Percentiles rank a stretch among this genome's conserved stretches.
Conservation (phyloP, 2,113 vertebrate species). For the Lates calcarifer region DNA sequence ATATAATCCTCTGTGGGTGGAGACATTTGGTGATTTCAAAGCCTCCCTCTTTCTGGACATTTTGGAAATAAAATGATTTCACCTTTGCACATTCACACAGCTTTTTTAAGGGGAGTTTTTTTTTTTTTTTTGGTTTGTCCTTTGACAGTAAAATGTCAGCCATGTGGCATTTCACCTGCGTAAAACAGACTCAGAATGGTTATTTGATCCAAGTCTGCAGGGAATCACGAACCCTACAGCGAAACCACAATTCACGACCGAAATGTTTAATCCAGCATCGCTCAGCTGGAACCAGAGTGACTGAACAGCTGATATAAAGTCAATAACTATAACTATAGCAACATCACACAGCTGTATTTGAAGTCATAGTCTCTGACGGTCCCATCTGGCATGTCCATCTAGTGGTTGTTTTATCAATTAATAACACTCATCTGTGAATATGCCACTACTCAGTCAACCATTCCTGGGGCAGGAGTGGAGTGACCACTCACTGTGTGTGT, state of each 20-base stretch:
- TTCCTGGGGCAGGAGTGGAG: constrained; percentile 64
- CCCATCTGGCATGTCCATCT: constrained; percentile 61
- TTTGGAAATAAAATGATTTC: neutral
- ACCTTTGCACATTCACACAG: neutral
- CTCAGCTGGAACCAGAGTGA: neutral
- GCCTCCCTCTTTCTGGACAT: neutral
- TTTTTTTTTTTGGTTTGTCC: neutral
- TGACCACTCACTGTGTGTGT: constrained; percentile 77
- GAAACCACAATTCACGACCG: constrained; percentile 2
- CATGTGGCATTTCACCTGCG: neutral
- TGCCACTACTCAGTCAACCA: constrained; percentile 63
- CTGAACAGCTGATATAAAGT: neutral
- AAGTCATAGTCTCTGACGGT: neutral
- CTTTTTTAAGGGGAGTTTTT: neutral
- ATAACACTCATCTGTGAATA: constrained; percentile 78
- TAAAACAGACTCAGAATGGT: neutral
- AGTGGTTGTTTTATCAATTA: constrained; percentile 22
- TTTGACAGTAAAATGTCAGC: neutral
- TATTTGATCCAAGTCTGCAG: constrained; percentile 28
- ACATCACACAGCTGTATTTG: neutral
- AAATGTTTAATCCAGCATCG: no score
- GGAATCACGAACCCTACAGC: neutral
- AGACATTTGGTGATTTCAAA: neutral
- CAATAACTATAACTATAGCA: neutral
- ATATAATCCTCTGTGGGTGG: neutral